These are phyloP conservation scores for Unio pictorum DNA, from an alignment of 2,888 invertebrate species.

Conservation along the genomic window DNA sequence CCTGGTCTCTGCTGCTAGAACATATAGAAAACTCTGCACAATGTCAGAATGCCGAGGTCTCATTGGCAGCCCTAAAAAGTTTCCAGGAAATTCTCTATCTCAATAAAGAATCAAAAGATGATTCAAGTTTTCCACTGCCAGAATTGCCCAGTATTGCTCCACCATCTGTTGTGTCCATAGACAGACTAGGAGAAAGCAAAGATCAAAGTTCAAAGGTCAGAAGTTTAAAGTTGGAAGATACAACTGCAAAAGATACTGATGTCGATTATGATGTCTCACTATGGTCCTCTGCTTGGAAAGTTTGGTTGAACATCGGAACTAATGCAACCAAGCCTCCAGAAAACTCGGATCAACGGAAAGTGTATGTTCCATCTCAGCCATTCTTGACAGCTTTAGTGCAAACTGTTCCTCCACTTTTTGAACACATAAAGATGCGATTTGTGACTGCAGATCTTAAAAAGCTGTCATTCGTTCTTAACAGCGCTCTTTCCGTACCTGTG, in stretches of 20 bases:
- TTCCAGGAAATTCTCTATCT: slow-evolving; percentile 91
- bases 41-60: slow-evolving; percentile 91
- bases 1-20: slow-evolving; percentile 93
- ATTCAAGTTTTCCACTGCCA: slow-evolving; percentile 24
- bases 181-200: slow-evolving; percentile 45
- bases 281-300: slow-evolving; percentile 70
- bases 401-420: slow-evolving; percentile 95
- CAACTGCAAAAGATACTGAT: slow-evolving; percentile 22
- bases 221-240: slow-evolving; percentile 12
- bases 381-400: slow-evolving; percentile 95
- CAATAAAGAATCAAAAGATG: slow-evolving; percentile 46
- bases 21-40: slow-evolving; percentile 84
- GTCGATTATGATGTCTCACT: slow-evolving; percentile 62
- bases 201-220: slow-evolving; percentile 10
- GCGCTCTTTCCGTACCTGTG: slow-evolving; percentile 85
- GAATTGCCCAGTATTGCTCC: slow-evolving; percentile 36
- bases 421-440: slow-evolving; percentile 84
- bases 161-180: slow-evolving; percentile 56
- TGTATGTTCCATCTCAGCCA: slow-evolving; percentile 91
- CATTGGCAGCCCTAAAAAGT: slow-evolving; percentile 94
- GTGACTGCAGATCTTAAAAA: slow-evolving; percentile 81
- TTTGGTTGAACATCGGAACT: slow-evolving; percentile 89
- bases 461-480: slow-evolving; percentile 83
- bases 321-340: slow-evolving; percentile 80
- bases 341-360: slow-evolving; percentile 51